phyloP scores from a whole-genome alignment of 2,888 invertebrate species.

The Cephus rjabovi region DNA sequence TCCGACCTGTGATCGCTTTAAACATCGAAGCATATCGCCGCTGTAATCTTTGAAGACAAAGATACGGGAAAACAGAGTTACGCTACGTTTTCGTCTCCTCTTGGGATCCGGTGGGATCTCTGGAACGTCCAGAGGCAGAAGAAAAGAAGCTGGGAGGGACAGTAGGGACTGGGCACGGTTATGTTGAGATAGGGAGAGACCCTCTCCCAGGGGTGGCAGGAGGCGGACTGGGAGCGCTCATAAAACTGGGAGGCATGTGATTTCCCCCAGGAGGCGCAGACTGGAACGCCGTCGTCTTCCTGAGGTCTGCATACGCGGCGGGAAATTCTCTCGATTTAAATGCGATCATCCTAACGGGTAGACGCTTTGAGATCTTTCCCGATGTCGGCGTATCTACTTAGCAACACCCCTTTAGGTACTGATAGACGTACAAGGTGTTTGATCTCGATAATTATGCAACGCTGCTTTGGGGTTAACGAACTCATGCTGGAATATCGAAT shows the following conservation, averaged over 20 bases:
- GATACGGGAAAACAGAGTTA: slow-evolving; percentile 29
- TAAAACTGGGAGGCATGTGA: slow-evolving; percentile 61
- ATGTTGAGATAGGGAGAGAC: slow-evolving; percentile 1
- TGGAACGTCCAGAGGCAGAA: slow-evolving; percentile 15
- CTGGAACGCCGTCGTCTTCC: slow-evolving; percentile 46
- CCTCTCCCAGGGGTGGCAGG: slow-evolving; percentile 13
- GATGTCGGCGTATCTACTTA: neutral
- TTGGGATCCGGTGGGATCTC: slow-evolving; percentile 23
- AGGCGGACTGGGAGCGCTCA: slow-evolving; percentile 49
- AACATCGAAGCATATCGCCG: slow-evolving; percentile 48
- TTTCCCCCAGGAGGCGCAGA: slow-evolving; percentile 59
- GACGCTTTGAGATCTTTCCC: neutral
- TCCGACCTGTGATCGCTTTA: slow-evolving; percentile 30
- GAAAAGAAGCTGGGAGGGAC: slow-evolving; percentile 12
- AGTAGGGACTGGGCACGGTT: neutral
- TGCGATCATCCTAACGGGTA: neutral
- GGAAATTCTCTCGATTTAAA: neutral
- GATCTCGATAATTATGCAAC: neutral
- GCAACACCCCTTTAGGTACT: neutral
- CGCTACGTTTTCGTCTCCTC: slow-evolving; percentile 36
- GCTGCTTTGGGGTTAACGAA: neutral
- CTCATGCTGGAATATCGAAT: neutral
- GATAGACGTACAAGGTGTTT: too few relatives aligned
- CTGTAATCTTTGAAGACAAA: slow-evolving; percentile 49
- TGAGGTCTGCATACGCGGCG: slow-evolving; percentile 14